Percentiles rank a stretch among this genome's conserved stretches.
Conservation (phyloP, 2,113 vertebrate species). For the Psittacula cyanocephala region DNA sequence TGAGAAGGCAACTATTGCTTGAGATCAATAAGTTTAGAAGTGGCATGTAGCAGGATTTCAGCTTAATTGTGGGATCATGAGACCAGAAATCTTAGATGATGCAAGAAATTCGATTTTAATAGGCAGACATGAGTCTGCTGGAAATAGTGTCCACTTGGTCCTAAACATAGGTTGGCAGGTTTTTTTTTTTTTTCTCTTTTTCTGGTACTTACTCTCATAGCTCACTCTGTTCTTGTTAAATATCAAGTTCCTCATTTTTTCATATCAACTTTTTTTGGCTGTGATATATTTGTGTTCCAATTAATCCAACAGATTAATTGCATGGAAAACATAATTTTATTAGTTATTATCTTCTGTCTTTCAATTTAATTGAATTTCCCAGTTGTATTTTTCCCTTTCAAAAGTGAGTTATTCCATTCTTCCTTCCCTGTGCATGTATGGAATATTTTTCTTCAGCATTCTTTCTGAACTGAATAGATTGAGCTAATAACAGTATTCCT, state of each 20-base stretch:
- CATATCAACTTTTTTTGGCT: neutral
- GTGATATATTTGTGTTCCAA: neutral
- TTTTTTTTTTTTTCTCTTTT: neutral
- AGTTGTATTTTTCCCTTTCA: neutral
- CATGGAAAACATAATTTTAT: neutral
- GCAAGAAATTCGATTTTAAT: neutral
- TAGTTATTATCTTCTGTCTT: neutral
- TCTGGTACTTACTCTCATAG: neutral
- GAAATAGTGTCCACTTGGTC: neutral
- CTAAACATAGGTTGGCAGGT: neutral
- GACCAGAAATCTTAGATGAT: neutral
- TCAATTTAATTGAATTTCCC: neutral
- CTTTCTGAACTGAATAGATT: neutral
- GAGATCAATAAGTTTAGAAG: neutral
- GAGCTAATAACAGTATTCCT: neutral
- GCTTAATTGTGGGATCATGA: neutral
- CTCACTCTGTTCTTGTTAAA: neutral
- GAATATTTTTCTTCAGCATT: neutral
- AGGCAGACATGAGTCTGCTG: neutral
- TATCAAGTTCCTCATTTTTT: neutral
- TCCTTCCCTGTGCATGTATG: neutral
- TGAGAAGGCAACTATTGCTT: neutral
- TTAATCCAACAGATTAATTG: neutral
- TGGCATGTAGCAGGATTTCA: neutral
- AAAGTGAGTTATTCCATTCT: neutral